Base-by-base conservation (phyloP, 1,140 invertebrate species). In the Arion vulgaris region DNA sequence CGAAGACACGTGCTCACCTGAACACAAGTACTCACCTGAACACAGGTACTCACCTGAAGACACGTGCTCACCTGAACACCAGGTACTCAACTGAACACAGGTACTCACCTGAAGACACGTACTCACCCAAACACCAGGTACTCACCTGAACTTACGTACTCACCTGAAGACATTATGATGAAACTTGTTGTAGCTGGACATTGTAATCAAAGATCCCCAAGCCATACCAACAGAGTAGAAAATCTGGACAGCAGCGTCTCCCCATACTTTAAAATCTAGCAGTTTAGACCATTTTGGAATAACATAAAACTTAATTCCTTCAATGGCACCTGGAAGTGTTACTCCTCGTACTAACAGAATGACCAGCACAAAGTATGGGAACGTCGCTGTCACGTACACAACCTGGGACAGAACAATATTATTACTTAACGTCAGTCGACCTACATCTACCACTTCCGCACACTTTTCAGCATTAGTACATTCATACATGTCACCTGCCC, bases 271-370 rank as follows among this genome's bases (percentile, higher is more conserved):
- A 15, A 84, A 73, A 39, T 86, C 80, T 0, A 71, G 36, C 5
- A 91, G 86, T 73, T 86, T 87, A 0, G 38, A 0, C 80, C 80
- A 84, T 17, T 83, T 74, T 0, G 90, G 90, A 2, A 88, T 77
- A 36, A 91, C 84, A 79, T 89, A 90, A 90, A 96, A 97, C 4
- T 95, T 90, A 82, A 97, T 95, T 0, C 96, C 96, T 74, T 95
- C 95, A 26, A 73, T 72, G 1, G n/a, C 39, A 13, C 76, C 77
- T 19, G 51, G 66, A 34, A 83, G 39, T 28, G 72, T 74, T 26
- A 41, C 36, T 11, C 57, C 77, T 23, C 57, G 23, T 49, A 79
- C 49, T 36, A 79, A 17, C 45, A 79, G 26, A 28, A 38, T 68
- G 17, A 66, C 45, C n/a, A 77, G 45, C 1, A 83, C 66, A 17